Base-by-base conservation (phyloP, 2,797 vertebrate genomes). In the Lagodon rhomboides region DNA sequence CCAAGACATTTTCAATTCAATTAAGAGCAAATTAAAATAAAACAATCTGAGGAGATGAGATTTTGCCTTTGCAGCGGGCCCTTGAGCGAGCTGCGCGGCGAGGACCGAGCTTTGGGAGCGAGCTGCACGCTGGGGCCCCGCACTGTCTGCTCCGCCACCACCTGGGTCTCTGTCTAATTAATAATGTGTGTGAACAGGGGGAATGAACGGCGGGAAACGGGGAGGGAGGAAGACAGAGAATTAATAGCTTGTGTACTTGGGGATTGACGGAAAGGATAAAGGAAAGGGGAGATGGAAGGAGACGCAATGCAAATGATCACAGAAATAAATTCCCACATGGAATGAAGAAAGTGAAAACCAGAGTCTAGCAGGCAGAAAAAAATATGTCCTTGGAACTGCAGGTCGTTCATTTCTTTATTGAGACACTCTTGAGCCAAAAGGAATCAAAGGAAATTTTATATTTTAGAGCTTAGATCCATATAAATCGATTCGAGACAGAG, bases 151-250 rank as follows among this genome's bases (percentile, higher is more conserved):
- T 61, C 68, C 6, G 3, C 70, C 79, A 55, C 87, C 81, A 76
- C 84, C 81, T 58, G 79, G 63, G 80, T 71, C 82, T 89, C 70
- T 3, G 54, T 83, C 86, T 90, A 87, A 89, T 90, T 89, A 92
- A 77, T 75, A 83, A 65, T 58, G 55, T 82, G 73, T 88, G 81
- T 87, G 46, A 82, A 87, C 64, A 74, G 80, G 82, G 80, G 82
- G 82, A 87, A 71, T 80, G 73, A 79, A 67, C 68, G 58, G 34
- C 77, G 60, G 43, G 61, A 86, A 58, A 41, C 49, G 7, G 53
- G 47, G 47, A 68, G 20, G 23, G 62, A 66, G 34, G 68, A 23
- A 4, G 78, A 44, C 3, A 4, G 49, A 75, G 68, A 67, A 80
- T 84, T 78, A 84, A 87, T 82, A 58, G 54, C 60, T 59, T 85